Conservation (phyloP, 2,888 invertebrate genomes). For the Drosophila emarginata region DNA sequence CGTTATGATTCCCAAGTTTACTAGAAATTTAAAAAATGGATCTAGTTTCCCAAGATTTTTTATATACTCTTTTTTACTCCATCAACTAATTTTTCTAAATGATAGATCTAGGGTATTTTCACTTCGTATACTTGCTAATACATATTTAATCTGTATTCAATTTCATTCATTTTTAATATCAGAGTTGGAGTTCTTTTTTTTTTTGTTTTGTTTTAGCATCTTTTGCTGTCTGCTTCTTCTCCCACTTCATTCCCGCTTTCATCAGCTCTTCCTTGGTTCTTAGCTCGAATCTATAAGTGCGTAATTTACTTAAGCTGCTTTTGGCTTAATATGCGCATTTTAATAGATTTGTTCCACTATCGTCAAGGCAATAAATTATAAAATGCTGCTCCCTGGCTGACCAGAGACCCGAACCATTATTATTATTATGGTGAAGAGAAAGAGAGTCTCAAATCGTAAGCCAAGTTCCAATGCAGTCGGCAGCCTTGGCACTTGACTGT, state of each 20-base stretch:
- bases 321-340: conserved; percentile 79
- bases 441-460: conserved; percentile 3
- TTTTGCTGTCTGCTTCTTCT: conserved; percentile 27
- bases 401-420: conserved; percentile 4
- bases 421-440: neutral
- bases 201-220: neutral
- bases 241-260: conserved; percentile 25
- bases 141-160: neutral
- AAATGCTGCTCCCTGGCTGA: conserved; percentile 41
- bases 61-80: no score
- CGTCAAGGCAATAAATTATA: conserved; percentile 78
- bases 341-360: conserved; percentile 79
- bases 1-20: no score
- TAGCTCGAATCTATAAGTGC: conserved; percentile 61
- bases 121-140: neutral
- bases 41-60: no score
- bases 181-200: neutral
- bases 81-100: no score
- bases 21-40: no score
- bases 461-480: conserved; percentile 13
- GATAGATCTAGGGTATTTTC: neutral
- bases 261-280: conserved; percentile 18
- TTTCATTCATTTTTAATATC: conserved; percentile 3
- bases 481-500: conserved; percentile 15
- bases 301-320: conserved; percentile 79